These are phyloP conservation scores for Agrochola lota DNA, from an alignment of 2,888 invertebrate species.

Conservation along the genomic window DNA sequence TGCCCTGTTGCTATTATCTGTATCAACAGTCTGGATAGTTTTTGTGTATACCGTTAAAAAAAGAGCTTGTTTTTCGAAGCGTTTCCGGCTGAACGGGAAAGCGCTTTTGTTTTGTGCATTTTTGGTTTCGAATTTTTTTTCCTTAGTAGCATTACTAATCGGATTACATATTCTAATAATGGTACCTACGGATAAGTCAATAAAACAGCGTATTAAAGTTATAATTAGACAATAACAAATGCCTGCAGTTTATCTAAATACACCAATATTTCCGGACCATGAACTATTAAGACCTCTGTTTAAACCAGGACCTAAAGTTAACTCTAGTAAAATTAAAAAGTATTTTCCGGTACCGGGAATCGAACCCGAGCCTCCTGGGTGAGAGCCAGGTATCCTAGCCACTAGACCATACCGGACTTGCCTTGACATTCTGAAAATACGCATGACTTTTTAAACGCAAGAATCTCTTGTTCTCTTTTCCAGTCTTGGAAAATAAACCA, in stretches of 20 bases:
- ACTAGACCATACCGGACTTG: slow-evolving; percentile 91
- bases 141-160: neutral
- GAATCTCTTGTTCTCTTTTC: neutral
- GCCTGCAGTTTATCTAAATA: too few relatives aligned
- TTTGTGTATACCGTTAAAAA: slow-evolving; percentile 49
- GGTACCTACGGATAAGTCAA: neutral
- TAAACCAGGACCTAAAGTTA: neutral
- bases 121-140: neutral
- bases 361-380: slow-evolving; percentile 91
- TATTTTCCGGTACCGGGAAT: slow-evolving; percentile 91
- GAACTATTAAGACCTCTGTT: neutral
- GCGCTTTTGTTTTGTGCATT: neutral
- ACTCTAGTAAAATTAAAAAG: slow-evolving; percentile 63
- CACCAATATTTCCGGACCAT: neutral
- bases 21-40: slow-evolving; percentile 45
- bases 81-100: neutral
- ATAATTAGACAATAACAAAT: neutral
- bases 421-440: fast-evolving
- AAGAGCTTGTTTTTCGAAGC: slow-evolving; percentile 34
- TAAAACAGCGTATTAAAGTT: neutral
- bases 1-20: slow-evolving; percentile 56
- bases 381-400: slow-evolving; percentile 91
- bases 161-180: neutral
- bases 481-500: neutral
- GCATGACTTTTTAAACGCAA: too few relatives aligned